These are phyloP conservation scores for Temnothorax longispinosus DNA, from an alignment of 1,140 invertebrate species.

Conservation along the genomic window DNA sequence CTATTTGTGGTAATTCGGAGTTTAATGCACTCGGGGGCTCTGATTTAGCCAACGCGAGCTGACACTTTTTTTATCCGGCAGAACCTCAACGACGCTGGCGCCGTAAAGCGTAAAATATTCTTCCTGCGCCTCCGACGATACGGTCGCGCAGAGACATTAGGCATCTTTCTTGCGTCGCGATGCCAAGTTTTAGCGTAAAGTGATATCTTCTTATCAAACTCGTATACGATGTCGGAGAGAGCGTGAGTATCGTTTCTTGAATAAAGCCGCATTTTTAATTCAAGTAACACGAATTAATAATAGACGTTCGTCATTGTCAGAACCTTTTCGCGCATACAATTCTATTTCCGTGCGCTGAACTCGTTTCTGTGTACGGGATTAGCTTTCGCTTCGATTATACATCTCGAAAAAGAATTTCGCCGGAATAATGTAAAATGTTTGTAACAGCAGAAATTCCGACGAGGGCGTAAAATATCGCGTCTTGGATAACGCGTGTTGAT, in stretches of 20 bases:
- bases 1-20: slow-evolving; percentile 86
- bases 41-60: slow-evolving; percentile 78
- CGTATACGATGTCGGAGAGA: background rate
- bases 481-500: slow-evolving; percentile 40
- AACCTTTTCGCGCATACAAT: slow-evolving; percentile 6
- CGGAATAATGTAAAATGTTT: slow-evolving; percentile 54
- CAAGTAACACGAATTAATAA: slow-evolving; percentile 41
- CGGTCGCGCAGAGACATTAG: slow-evolving; percentile 17
- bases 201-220: background rate
- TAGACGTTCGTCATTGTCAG: slow-evolving; percentile 22
- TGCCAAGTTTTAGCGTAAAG: background rate
- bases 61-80: slow-evolving; percentile 71
- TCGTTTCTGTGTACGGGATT: slow-evolving; percentile 46
- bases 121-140: slow-evolving; percentile 73
- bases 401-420: slow-evolving; percentile 42
- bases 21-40: slow-evolving; percentile 83
- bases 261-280: slow-evolving; percentile 10
- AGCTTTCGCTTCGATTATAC: slow-evolving; percentile 35
- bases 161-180: background rate
- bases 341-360: slow-evolving; percentile 50
- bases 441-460: slow-evolving; percentile 24
- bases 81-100: slow-evolving; percentile 71
- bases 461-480: slow-evolving; percentile 50
- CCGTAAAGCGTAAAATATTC: slow-evolving; percentile 81
- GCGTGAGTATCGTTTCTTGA: background rate